Evolutionary conservation across 1,140 invertebrate species (phyloP).

Genomic region (Pachypsylla venusta): DNA sequence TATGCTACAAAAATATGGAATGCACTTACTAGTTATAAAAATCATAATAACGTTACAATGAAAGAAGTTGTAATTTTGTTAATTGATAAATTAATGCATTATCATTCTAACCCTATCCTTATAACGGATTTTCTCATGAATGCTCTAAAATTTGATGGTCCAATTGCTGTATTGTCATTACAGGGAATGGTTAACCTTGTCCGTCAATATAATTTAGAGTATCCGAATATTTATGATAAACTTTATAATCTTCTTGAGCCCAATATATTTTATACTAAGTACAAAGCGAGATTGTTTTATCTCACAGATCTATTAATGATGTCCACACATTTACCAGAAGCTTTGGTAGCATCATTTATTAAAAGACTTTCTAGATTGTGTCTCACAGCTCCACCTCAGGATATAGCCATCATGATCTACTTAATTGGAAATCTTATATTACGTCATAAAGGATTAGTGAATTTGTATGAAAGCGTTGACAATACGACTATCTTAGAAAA

Average conservation of each 20-base stretch:
- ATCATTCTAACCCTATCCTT: neutral
- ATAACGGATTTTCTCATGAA: conserved; percentile 6
- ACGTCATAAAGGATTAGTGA: conserved; percentile 67
- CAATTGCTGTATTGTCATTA: conserved; percentile 74
- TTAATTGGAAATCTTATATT: conserved; percentile 78
- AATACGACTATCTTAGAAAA: conserved; percentile 36
- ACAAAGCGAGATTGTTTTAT: conserved; percentile 11
- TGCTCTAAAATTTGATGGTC: conserved; percentile 34
- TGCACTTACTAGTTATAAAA: neutral
- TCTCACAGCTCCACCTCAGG: conserved; percentile 62
- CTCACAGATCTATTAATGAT: conserved; percentile 1
- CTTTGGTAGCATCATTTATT: conserved; percentile 80
- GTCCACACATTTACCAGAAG: conserved; percentile 73
- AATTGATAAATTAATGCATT: neutral
- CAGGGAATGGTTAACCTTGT: conserved; percentile 29
- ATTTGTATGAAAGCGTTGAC: conserved; percentile 47
- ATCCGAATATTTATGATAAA: conserved; percentile 10
- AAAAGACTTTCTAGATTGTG: conserved; percentile 74
- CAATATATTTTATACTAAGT: conserved; percentile 11
- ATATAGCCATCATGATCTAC: conserved; percentile 59
- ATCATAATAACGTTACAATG: neutral
- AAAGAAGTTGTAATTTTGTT: neutral
- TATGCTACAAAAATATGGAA: neutral
- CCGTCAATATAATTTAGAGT: conserved; percentile 18
- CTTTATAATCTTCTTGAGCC: conserved; percentile 7